phyloP scores from a whole-genome alignment of 2,113 vertebrate species.

The Willisornis vidua region DNA sequence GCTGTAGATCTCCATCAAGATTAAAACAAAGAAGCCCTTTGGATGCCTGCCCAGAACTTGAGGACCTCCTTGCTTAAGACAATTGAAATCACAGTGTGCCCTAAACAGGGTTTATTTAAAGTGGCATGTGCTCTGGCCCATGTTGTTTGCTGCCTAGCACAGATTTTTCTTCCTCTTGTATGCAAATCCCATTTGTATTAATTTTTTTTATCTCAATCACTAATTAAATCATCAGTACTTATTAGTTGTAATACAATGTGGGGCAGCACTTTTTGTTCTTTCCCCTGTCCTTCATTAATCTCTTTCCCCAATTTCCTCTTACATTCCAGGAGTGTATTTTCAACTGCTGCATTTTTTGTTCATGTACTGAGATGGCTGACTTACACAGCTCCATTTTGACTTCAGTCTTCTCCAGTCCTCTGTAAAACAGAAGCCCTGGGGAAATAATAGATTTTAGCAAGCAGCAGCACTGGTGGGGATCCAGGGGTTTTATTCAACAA shows the following conservation, averaged over 20 bases:
- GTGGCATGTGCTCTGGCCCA: neutral
- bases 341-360: neutral
- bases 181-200: neutral
- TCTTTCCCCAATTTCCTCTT: neutral
- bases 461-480: neutral
- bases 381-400: neutral
- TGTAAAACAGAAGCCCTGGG: neutral
- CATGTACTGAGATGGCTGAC: neutral
- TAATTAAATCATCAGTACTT: neutral
- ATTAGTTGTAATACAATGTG: neutral
- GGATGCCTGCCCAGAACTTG: slow-evolving; percentile 18
- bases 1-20: neutral
- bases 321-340: neutral
- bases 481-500: neutral
- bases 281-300: neutral
- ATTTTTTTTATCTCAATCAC: neutral
- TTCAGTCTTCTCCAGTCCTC: neutral
- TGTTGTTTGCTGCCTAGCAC: neutral
- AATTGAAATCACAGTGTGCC: neutral
- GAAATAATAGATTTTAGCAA: neutral
- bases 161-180: neutral
- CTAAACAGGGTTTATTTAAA: slow-evolving; percentile 1
- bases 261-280: neutral
- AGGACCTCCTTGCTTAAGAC: slow-evolving; percentile 23
- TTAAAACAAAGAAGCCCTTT: neutral